These are phyloP conservation scores for Zelostemma sp. DNA, from an alignment of 1,140 invertebrate genomes.

Conservation along the genomic window DNA sequence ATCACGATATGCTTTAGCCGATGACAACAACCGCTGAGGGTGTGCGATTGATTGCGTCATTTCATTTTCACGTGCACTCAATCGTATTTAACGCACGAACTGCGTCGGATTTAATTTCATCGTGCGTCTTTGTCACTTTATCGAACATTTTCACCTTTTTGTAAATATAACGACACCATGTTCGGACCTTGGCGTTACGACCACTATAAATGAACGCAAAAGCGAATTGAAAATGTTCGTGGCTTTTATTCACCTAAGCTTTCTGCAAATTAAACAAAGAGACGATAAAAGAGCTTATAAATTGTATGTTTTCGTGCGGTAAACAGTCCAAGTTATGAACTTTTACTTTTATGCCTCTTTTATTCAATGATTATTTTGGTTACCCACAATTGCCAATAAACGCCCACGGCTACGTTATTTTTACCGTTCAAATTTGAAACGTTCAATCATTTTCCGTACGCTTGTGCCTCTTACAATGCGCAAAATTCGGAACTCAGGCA, in stretches of 20 bases:
- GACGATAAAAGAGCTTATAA: neutral
- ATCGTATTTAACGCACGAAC: conserved; percentile 45
- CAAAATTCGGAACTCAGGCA: no score
- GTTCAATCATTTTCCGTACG: no score
- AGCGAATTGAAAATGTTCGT: conserved; percentile 34
- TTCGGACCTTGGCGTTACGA: conserved; percentile 40
- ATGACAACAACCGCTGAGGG: conserved; percentile 43
- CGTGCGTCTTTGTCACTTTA: conserved; percentile 40
- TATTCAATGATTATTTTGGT: no score
- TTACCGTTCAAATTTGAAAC: no score
- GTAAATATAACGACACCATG: conserved; percentile 44
- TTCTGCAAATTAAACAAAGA: conserved; percentile 13
- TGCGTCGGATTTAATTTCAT: conserved; percentile 46
- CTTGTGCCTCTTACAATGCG: no score
- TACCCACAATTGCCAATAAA: no score
- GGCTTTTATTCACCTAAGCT: conserved; percentile 33
- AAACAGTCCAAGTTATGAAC: no score
- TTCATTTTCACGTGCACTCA: conserved; percentile 46
- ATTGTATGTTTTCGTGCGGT: neutral
- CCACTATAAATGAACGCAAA: conserved; percentile 35
- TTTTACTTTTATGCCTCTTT: no score
- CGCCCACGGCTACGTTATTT: no score
- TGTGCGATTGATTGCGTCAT: conserved; percentile 45
- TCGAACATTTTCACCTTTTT: conserved; percentile 34
- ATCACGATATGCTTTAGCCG: conserved; percentile 38